Percentiles rank a stretch among this genome's conserved stretches.
phyloP scores from a whole-genome alignment of 1,140 invertebrate genomes.

The Orius laevigatus region DNA sequence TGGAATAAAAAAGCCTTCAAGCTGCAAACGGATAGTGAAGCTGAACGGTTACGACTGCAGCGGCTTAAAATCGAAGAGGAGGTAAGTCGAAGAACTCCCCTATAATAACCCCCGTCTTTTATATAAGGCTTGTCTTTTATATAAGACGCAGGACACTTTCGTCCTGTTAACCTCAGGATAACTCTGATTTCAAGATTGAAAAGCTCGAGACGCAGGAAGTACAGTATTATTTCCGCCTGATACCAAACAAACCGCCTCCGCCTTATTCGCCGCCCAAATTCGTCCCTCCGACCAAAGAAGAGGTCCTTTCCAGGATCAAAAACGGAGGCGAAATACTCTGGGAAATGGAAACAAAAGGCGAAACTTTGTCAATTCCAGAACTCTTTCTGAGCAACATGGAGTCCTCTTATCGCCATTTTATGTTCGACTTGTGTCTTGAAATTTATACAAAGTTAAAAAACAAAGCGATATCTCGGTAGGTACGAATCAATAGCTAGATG shows the following conservation, averaged over 20 bases:
- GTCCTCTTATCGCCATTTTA: slow-evolving; percentile 32
- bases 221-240: slow-evolving; percentile 39
- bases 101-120: neutral
- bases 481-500: too few relatives aligned
- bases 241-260: slow-evolving; percentile 55
- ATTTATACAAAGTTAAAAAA: slow-evolving; percentile 34
- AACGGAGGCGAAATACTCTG: slow-evolving; percentile 5
- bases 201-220: slow-evolving; percentile 36
- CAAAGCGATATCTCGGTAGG: too few relatives aligned
- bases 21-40: slow-evolving; percentile 28
- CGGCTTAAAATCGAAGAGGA: slow-evolving; percentile 43
- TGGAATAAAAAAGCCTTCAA: slow-evolving; percentile 21
- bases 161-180: slow-evolving; percentile 1
- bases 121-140: neutral
- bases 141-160: slow-evolving; percentile 3
- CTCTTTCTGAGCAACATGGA: neutral
- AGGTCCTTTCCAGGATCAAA: neutral
- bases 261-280: slow-evolving; percentile 43
- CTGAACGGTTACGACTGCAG: slow-evolving; percentile 32
- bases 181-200: slow-evolving; percentile 32
- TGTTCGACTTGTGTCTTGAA: slow-evolving; percentile 50
- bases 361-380: neutral
- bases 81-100: slow-evolving; percentile 23
- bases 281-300: slow-evolving; percentile 16
- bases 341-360: slow-evolving; percentile 1